Percentiles rank a stretch among this genome's conserved stretches.
Evolutionary conservation across 2,797 vertebrate genomes (phyloP).

Genomic region (Gobio occitaniae): DNA sequence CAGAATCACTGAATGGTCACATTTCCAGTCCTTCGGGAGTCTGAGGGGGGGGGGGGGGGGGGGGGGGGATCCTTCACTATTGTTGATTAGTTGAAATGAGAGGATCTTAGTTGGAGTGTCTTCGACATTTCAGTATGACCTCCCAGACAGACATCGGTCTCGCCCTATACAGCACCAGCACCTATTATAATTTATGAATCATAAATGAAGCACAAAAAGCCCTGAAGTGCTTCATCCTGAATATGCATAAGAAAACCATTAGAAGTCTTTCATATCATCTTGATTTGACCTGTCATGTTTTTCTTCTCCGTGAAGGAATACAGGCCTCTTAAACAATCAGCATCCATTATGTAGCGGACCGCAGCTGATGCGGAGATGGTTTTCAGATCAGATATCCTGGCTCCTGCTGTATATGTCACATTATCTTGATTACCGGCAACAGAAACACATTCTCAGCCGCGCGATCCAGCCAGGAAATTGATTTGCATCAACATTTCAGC

Average conservation of each 20-base stretch:
- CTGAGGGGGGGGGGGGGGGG: too few relatives aligned
- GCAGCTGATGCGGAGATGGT: conserved; percentile 1
- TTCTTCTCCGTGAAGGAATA: background rate
- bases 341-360: conserved; percentile 29
- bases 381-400: conserved; percentile 37
- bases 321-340: conserved; percentile 17
- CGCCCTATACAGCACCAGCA: background rate
- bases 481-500: conserved; percentile 20
- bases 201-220: conserved; percentile 16
- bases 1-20: background rate
- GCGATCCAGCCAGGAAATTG: conserved; percentile 23
- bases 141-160: background rate
- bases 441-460: conserved; percentile 18
- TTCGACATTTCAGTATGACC: background rate
- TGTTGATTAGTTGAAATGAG: conserved; percentile 1
- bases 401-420: conserved; percentile 26
- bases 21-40: conserved; percentile 2
- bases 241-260: conserved; percentile 42
- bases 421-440: conserved; percentile 37
- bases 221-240: conserved; percentile 2
- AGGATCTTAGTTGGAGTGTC: background rate
- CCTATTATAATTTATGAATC: conserved; percentile 5
- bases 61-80: too few relatives aligned
- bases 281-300: conserved; percentile 21
- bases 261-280: conserved; percentile 19